Base-by-base conservation (phyloP, 2,888 invertebrate species). In the Fabriciana adippe region DNA sequence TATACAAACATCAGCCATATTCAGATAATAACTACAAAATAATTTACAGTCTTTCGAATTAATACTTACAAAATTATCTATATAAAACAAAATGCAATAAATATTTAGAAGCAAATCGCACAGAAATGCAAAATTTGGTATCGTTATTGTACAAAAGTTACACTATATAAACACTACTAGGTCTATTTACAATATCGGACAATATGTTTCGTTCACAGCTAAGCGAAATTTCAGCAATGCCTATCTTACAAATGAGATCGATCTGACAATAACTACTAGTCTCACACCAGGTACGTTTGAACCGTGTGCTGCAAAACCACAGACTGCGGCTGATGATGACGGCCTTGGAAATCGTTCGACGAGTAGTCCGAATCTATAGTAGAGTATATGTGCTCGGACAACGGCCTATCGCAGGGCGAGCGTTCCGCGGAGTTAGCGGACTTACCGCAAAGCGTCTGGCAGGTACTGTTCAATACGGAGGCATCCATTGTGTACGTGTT, bases 361-460 rank as follows among this genome's bases (percentile, higher is more conserved):
- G 96, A 96, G 85, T 97, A 97, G 88, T 97, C 97, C 62, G 97
- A 97, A 87, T 97, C 97, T 88, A 97, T 97, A 83, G 97, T 97
- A 72, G 97, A 97, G 86, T 97, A 97, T 81, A 97, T 97, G 88
- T 97, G 97, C 86, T 97, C 97, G 73, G 97, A 96, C 59, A 96
- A 93, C 59, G 97, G 97, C 70, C 97, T 93, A 81, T 95, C 94
- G 79, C 94, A 93, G 47, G 94, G 95, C 79, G 94, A 94, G 66
- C 93, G 92, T 78, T 93, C 93, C 57, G 93, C 93, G 21, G 93
- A 93, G 79, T 89, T 86, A 67, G 92, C 90, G 15, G 92, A 81
- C 93, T 92, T 92, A 59, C 91, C 89, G 85, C 94, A 94, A 70
- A 94, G 90, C 81, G 94, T 93, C 81, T 94, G 93, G 81, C 94